phyloP scores from a whole-genome alignment of 2,797 vertebrate species.

The Salmo trutta region DNA sequence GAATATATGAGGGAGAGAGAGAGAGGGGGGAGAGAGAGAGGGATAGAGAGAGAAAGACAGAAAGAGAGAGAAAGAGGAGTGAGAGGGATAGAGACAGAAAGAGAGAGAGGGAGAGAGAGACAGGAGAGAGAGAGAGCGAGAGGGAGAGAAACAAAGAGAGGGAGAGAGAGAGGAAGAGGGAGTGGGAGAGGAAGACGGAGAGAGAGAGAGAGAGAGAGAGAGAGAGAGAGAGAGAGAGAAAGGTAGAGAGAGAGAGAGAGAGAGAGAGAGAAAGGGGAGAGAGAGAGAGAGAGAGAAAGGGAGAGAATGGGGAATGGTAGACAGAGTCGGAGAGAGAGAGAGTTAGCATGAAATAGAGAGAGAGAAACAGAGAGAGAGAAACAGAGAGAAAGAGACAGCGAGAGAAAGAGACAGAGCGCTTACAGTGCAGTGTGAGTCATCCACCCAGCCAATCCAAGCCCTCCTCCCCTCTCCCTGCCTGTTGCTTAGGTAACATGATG shows the following conservation, averaged over 20 bases:
- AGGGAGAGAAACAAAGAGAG: too few relatives aligned
- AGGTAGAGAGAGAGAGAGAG: neutral
- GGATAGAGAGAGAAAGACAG: neutral
- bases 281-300: neutral
- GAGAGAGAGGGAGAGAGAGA: neutral
- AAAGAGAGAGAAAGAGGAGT: neutral
- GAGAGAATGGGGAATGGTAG: neutral
- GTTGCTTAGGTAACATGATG: slow-evolving; percentile 56
- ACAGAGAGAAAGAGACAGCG: neutral
- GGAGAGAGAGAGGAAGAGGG: neutral
- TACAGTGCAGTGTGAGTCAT: slow-evolving; percentile 1
- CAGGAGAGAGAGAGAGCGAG: neutral
- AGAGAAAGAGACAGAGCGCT: neutral
- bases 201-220: neutral
- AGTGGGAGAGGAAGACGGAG: neutral
- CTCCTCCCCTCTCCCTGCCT: slow-evolving; percentile 19
- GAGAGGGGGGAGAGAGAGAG: neutral
- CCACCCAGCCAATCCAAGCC: slow-evolving; percentile 16
- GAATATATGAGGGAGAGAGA: neutral
- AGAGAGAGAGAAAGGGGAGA: neutral
- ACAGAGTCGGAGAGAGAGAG: neutral
- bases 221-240: neutral
- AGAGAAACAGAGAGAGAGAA: neutral
- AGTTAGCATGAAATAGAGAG: neutral
- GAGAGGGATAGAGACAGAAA: neutral